These are phyloP conservation scores for Micronycteris hirsuta DNA, from an alignment of 2,113 vertebrate genomes.

Conservation along the genomic window DNA sequence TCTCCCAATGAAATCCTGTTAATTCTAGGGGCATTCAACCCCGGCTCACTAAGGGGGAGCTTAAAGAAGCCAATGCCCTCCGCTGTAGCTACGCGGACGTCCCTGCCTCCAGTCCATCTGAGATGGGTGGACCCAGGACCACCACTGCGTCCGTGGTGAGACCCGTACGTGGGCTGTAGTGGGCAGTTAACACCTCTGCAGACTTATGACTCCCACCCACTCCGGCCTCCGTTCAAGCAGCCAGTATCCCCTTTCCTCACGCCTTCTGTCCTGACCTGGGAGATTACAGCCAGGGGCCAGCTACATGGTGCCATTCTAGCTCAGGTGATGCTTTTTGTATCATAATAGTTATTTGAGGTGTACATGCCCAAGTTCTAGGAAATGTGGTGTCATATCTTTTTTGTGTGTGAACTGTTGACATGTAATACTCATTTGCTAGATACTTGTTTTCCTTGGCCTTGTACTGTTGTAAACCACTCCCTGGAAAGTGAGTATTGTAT, in stretches of 20 bases:
- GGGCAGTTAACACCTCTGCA: neutral
- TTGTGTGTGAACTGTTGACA: conserved; percentile 39
- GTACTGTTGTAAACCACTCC: conserved; percentile 16
- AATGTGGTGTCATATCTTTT: neutral
- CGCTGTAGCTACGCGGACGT: neutral
- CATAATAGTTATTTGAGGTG: neutral
- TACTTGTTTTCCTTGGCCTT: conserved; percentile 61
- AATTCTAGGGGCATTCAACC: neutral
- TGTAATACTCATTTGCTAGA: conserved; percentile 54
- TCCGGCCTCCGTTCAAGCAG: neutral
- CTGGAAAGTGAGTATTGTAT: conserved; percentile 50
- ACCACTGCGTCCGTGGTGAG: neutral
- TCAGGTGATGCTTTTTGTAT: conserved; percentile 22
- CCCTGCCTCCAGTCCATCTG: neutral
- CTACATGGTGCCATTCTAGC: neutral
- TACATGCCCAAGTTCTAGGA: neutral
- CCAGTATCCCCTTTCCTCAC: conserved; percentile 14
- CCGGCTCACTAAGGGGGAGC: neutral
- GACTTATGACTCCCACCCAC: neutral
- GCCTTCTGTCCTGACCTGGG: conserved; percentile 12
- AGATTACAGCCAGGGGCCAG: neutral
- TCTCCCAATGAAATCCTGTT: neutral
- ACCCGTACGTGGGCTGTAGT: neutral
- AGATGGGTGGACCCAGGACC: neutral
- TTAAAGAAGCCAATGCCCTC: neutral